A percentile compares a stretch with the other conserved stretches of the same genome.
Evolutionary conservation across 1,140 invertebrate species (phyloP).

Genomic region (Drosophila pandora): DNA sequence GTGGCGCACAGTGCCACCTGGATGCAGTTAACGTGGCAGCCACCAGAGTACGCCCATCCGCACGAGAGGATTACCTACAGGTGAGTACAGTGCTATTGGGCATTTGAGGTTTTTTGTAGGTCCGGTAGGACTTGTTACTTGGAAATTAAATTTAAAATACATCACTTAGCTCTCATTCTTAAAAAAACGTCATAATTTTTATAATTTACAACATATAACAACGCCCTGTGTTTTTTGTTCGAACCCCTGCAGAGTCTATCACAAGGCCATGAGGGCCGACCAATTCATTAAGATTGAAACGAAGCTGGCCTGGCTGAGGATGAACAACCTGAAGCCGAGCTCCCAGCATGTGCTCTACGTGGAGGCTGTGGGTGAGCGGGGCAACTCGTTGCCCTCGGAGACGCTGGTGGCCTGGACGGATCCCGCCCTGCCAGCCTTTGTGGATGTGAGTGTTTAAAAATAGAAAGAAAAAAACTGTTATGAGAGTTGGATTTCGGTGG

Average conservation of each 20-base stretch:
- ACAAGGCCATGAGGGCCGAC: constrained; percentile 87
- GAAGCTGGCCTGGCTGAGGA: constrained; percentile 87
- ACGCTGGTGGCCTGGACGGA: constrained; percentile 93
- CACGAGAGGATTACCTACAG: constrained; percentile 90
- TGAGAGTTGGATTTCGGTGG: not conserved
- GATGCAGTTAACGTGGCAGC: constrained; percentile 91
- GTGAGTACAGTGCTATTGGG: constrained; percentile 83
- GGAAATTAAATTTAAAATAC: not conserved
- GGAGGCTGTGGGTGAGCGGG: constrained; percentile 87
- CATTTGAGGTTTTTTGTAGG: not conserved
- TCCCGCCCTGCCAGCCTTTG: constrained; percentile 92
- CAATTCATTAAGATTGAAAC: constrained; percentile 87
- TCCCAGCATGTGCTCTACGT: constrained; percentile 91
- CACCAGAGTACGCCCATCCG: constrained; percentile 90
- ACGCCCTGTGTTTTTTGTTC: not conserved
- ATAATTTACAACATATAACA: not conserved
- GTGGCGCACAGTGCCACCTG: constrained; percentile 90
- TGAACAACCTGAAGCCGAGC: constrained; percentile 89
- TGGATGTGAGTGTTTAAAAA: constrained; percentile 87
- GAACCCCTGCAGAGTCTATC: constrained; percentile 86
- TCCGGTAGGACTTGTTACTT: no score
- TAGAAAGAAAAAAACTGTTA: not conserved
- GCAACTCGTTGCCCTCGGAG: constrained; percentile 89
- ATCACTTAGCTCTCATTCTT: no score
- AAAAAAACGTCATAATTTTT: no score